phyloP scores from a whole-genome alignment of 2,888 invertebrate genomes.

The Diploptera punctata region DNA sequence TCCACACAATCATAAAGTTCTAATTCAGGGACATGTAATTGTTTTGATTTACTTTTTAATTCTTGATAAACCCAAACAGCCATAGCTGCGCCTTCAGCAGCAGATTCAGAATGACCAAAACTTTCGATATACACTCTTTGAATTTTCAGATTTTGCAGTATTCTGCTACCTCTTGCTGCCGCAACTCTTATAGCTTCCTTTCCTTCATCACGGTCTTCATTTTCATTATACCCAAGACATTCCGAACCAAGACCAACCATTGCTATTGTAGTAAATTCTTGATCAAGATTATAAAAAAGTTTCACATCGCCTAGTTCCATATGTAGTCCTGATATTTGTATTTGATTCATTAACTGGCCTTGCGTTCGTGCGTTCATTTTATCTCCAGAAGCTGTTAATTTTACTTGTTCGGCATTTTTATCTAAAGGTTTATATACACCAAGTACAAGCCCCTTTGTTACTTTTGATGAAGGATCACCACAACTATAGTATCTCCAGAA shows the following conservation, averaged over 20 bases:
- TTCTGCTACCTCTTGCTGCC: slow-evolving; percentile 65
- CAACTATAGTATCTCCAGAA: not conserved
- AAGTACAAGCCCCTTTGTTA: not conserved
- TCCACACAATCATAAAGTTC: slow-evolving; percentile 69
- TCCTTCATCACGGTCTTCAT: slow-evolving; percentile 75
- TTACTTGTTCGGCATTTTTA: not conserved
- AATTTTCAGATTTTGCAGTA: slow-evolving; percentile 61
- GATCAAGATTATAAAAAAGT: slow-evolving; percentile 69
- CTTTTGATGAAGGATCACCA: not conserved
- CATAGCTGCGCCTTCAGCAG: slow-evolving; percentile 78
- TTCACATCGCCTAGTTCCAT: slow-evolving; percentile 63
- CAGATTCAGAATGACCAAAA: slow-evolving; percentile 77
- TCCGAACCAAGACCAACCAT: slow-evolving; percentile 77
- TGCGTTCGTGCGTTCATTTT: not conserved
- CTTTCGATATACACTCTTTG: slow-evolving; percentile 72
- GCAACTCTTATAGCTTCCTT: slow-evolving; percentile 77
- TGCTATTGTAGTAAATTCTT: slow-evolving; percentile 68
- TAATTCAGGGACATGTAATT: slow-evolving; percentile 55
- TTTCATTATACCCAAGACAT: slow-evolving; percentile 68
- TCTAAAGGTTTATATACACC: not conserved
- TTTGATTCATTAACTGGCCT: not conserved
- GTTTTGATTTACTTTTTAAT: slow-evolving; percentile 58
- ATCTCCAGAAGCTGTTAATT: not conserved
- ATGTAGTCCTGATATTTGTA: slow-evolving; percentile 51
- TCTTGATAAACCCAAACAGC: slow-evolving; percentile 75